These are phyloP conservation scores for Turritopsis rubra DNA, from an alignment of 30 jellyfish, hydroid and myxozoan genomes.

Conservation along the genomic window DNA sequence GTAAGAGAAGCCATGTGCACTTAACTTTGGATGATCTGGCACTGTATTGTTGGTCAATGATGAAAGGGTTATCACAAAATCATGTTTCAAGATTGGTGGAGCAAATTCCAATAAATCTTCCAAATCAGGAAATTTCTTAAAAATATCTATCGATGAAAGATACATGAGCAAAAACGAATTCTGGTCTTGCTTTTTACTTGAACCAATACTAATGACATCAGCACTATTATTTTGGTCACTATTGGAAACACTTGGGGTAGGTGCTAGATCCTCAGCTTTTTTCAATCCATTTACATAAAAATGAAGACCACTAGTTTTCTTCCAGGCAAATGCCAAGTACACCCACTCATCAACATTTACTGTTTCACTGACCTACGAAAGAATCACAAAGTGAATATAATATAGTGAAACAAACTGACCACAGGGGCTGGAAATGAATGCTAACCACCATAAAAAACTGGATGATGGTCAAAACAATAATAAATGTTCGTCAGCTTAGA, in stretches of 20 bases:
- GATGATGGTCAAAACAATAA: no score
- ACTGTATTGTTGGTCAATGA: slow-evolving; percentile 1
- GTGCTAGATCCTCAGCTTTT: slow-evolving; percentile 28
- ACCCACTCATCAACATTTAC: slow-evolving; percentile 39
- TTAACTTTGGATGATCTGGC: slow-evolving; percentile 12
- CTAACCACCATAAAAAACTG: no score
- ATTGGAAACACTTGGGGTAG: slow-evolving; percentile 22
- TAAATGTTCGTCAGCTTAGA: no score
- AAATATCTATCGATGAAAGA: slow-evolving; percentile 29
- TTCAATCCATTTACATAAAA: slow-evolving; percentile 34
- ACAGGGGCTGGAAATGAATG: no score
- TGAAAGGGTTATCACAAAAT: slow-evolving; percentile 23
- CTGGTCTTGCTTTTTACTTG: slow-evolving; percentile 8
- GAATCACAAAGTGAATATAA: neutral
- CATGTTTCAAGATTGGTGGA: slow-evolving; percentile 29
- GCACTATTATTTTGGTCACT: neutral
- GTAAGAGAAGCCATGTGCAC: slow-evolving; percentile 28
- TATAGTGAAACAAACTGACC: no score
- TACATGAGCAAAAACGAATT: slow-evolving; percentile 32
- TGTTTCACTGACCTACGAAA: slow-evolving; percentile 1
- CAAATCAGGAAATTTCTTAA: neutral
- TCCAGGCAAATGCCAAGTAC: slow-evolving; percentile 31
- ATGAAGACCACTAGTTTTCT: slow-evolving; percentile 17
- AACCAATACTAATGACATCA: slow-evolving; percentile 26
- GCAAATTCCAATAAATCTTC: slow-evolving; percentile 26